Conservation (phyloP, 2,888 invertebrate genomes). For the Aphodius granarius region DNA sequence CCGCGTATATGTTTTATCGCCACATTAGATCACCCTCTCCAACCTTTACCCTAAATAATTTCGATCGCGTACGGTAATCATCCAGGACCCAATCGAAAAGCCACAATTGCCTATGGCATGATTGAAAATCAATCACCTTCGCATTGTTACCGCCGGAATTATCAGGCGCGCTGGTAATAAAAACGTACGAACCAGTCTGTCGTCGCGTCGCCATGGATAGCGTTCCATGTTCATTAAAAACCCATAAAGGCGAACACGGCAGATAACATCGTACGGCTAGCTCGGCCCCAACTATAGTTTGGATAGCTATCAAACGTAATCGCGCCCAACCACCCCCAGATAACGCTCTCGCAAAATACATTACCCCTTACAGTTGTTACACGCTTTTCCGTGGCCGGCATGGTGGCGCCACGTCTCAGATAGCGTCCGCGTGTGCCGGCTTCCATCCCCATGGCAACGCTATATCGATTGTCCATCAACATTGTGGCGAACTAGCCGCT, state of each 20-base stretch:
- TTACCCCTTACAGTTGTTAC: neutral
- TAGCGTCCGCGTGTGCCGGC: conserved; percentile 45
- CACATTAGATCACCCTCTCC: conserved; percentile 29
- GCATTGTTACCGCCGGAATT: neutral
- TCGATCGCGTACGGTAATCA: neutral
- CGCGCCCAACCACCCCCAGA: neutral
- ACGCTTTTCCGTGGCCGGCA: conserved; percentile 27
- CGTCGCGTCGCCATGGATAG: neutral
- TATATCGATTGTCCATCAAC: conserved; percentile 42
- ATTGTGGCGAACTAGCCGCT: conserved; percentile 40
- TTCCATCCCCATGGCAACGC: conserved; percentile 45
- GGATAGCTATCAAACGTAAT: neutral
- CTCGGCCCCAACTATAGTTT: conserved; percentile 32
- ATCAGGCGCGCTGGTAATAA: neutral
- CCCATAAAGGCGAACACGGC: conserved; percentile 43
- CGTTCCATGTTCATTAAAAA: conserved; percentile 47
- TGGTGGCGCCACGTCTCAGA: conserved; percentile 47
- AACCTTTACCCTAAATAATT: conserved; percentile 2
- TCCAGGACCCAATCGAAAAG: neutral
- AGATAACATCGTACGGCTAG: conserved; percentile 30
- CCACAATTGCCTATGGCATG: neutral
- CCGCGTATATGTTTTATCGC: conserved; percentile 33
- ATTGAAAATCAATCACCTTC: neutral
- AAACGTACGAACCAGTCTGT: neutral
- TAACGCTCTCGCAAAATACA: neutral